A percentile compares a stretch with the other conserved stretches of the same genome.
These are phyloP conservation scores for Plagiodera versicolora DNA, from an alignment of 2,888 invertebrate genomes.

Conservation along the genomic window DNA sequence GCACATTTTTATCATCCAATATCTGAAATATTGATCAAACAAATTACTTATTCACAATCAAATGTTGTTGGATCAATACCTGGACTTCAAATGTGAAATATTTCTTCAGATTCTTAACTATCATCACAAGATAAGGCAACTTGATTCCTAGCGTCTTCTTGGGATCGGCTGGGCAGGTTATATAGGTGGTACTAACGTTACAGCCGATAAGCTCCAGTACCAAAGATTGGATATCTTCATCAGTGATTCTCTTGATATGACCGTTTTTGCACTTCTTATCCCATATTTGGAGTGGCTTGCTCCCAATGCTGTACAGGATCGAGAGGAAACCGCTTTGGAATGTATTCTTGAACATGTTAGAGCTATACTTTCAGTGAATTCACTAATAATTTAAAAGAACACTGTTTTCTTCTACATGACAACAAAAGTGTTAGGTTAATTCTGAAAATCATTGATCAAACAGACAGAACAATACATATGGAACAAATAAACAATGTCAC, in stretches of 20 bases:
- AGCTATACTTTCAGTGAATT: constrained; percentile 19
- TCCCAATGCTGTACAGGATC: constrained; percentile 83
- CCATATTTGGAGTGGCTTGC: constrained; percentile 85
- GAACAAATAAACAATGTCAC: too few species aligned
- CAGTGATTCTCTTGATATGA: constrained; percentile 91
- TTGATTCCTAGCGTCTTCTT: constrained; percentile 89
- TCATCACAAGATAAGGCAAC: constrained; percentile 90
- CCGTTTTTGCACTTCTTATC: constrained; percentile 89
- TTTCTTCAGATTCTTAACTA: constrained; percentile 92
- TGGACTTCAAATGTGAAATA: constrained; percentile 96
- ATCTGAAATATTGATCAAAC: constrained; percentile 62
- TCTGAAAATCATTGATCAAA: constrained; percentile 9
- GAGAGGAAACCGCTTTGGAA: constrained; percentile 85
- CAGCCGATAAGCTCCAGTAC: constrained; percentile 92
- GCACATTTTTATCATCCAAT: constrained; percentile 91
- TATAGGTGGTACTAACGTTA: constrained; percentile 92
- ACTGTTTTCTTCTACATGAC: constrained; percentile 2
- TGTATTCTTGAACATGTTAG: constrained; percentile 80
- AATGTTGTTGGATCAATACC: constrained; percentile 59
- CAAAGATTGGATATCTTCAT: constrained; percentile 90
- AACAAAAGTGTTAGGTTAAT: constrained; percentile 28
- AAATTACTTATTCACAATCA: constrained; percentile 24
- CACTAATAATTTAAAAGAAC: constrained; percentile 27
- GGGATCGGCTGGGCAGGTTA: constrained; percentile 89
- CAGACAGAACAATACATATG: background rate